Evolutionary conservation across 2,113 vertebrate species (phyloP), one percentile per base, ranked within the genome.

Genomic region (Triplophysa rosa): DNA sequence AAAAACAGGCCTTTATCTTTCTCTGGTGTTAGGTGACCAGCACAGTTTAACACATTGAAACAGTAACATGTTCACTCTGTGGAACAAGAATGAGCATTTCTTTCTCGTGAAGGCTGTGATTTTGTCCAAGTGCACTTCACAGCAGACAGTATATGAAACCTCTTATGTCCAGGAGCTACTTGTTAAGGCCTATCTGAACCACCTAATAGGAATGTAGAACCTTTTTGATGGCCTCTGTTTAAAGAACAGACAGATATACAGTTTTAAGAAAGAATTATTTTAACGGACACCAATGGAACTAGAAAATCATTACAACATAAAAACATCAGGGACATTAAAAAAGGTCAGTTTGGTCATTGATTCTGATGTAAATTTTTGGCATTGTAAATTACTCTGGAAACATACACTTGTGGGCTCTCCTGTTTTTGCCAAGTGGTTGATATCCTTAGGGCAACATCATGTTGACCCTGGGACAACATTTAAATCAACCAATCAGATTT

Each of bases 61-160:
- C 12, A 4, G 16, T 8, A 52, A 17, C 29, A 23, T 68, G 19
- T n/a, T 66, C 24, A 54, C 12, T 8, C 7, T 24, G 56, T 14
- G 3, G 14, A 19, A 58, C 5, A 21, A 58, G 16, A 21, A 21
- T 1, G 19, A 21, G 10, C 5, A 21, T 58, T 58, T 58, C 54
- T 21, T 10, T 58, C 54, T 14, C 19, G 19, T n/a, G 54, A 58
- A 58, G 17, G 17, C 54, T 58, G 19, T 58, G 54, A n/a, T 58
- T 58, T n/a, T 58, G 8, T 73, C 59, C 17, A 23, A 61, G 29
- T 37, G 52, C 52, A 71, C 29, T 71, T 71, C 69, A 71, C 26
- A 37, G 17, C 17, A 71, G 69, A 37, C 52, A 37, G 17, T 26
- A 37, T 26, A 37, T 58, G 49, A 29, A 19, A 10, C 26, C 3